Evolutionary conservation across 1,140 invertebrate species (phyloP), one percentile per base, ranked within the genome.

Genomic region (Sarcophaga peregrina): DNA sequence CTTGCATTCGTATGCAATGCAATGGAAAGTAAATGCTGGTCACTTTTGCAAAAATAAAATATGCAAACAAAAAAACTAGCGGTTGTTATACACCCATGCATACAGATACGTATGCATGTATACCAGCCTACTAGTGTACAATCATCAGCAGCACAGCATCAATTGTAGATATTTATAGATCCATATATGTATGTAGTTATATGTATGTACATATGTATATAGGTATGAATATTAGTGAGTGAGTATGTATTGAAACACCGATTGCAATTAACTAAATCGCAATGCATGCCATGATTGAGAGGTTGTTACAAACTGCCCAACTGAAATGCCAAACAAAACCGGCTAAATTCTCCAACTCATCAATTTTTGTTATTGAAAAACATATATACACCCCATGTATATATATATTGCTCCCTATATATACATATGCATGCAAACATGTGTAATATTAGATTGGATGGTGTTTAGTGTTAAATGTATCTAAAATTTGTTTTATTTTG

Each of bases 391-490:
- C 10, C 11, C 6, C n/a, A n/a, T n/a, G n/a, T n/a, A n/a, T n/a
- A n/a, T n/a, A n/a, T n/a, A n/a, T n/a, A n/a, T n/a, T n/a, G n/a
- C 62, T 68, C 62, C 25, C 25, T 37, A 20, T 68, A 68, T 20
- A 58, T 58, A 10, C 62, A 20, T 68, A 10, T 68, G 4, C 25
- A 37, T 37, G 25, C 4, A 37, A n/a, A n/a, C n/a, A n/a, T n/a
- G n/a, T 68, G 20, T 68, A 8, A 15, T 15, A 68, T 20, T 68
- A 17, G 58, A 58, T n/a, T 58, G 13, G 54, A 17, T 68, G 58
- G 58, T 68, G n/a, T 68, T 68, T 68, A 68, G 58, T 68, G 58
- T 68, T 68, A 68, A 68, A 68, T 68, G 58, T 68, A 68, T 68
- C 58, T 68, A 68, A 68, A n/a, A 68, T 68, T 68, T 68, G 58